Evolutionary conservation across 2,113 vertebrate species (phyloP).

Genomic region (Pipra filicauda): DNA sequence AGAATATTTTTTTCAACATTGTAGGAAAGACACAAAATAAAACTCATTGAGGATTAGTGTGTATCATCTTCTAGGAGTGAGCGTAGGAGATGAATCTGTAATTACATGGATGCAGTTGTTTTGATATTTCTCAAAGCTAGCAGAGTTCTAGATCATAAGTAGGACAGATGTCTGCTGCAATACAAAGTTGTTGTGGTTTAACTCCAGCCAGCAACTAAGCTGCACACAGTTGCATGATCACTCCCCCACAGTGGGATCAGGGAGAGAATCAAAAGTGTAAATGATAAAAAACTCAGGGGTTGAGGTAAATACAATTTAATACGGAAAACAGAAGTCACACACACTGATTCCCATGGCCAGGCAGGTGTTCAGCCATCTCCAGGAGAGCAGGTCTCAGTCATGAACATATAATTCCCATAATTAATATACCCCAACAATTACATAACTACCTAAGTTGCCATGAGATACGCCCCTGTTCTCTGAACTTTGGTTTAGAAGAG

Average conservation of each 20-base stretch:
- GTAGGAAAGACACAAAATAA: neutral
- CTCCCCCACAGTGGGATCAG: neutral
- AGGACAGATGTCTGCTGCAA: neutral
- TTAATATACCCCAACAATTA: neutral
- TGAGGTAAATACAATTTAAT: neutral
- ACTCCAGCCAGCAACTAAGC: neutral
- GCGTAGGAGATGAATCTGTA: neutral
- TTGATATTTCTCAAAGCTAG: neutral
- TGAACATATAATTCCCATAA: neutral
- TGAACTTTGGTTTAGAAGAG: neutral
- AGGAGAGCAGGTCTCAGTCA: neutral
- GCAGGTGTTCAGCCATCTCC: no score
- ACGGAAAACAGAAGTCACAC: neutral
- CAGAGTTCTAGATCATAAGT: neutral
- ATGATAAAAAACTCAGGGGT: neutral
- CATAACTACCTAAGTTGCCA: neutral
- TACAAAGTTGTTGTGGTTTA: neutral
- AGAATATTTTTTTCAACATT: neutral
- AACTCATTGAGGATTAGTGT: neutral
- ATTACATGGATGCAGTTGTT: neutral
- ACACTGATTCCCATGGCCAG: neutral
- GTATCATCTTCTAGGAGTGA: neutral
- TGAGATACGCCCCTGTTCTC: neutral
- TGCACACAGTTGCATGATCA: fast-evolving
- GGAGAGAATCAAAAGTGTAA: neutral